A percentile compares a stretch with the other conserved stretches of the same genome.
Evolutionary conservation across 2,888 invertebrate genomes (phyloP).

Genomic region (Neoascia interrupta): DNA sequence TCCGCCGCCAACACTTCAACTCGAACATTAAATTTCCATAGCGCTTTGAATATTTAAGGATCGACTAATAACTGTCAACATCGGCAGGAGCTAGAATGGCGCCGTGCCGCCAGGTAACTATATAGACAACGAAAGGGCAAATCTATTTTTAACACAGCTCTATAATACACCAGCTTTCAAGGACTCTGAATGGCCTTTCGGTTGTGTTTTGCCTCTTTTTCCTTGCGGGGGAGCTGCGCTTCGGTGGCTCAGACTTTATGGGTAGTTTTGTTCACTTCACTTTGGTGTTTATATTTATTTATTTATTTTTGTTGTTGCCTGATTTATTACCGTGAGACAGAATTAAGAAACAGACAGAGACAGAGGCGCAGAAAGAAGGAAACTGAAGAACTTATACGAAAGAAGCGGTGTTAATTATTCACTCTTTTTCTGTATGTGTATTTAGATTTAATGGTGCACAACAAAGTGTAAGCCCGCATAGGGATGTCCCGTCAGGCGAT

Average conservation of each 20-base stretch:
- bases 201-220: slow-evolving; percentile 19
- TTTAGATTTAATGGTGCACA: slow-evolving; percentile 49
- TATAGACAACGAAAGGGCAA: slow-evolving; percentile 52
- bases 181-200: slow-evolving; percentile 57
- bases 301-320: neutral
- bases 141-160: slow-evolving; percentile 61
- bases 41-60: slow-evolving; percentile 61
- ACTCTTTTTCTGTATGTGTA: slow-evolving; percentile 57
- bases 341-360: neutral
- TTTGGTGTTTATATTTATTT: slow-evolving; percentile 14
- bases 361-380: neutral
- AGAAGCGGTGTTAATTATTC: slow-evolving; percentile 61
- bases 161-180: slow-evolving; percentile 51
- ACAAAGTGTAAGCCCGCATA: slow-evolving; percentile 20
- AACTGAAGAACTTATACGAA: no score
- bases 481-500: slow-evolving; percentile 42
- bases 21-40: slow-evolving; percentile 68
- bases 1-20: slow-evolving; percentile 58
- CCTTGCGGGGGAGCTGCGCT: slow-evolving; percentile 26
- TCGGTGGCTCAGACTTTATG: slow-evolving; percentile 30
- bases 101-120: slow-evolving; percentile 19
- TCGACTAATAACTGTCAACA: slow-evolving; percentile 69
- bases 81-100: slow-evolving; percentile 23
- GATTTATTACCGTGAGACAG: neutral
- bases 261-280: slow-evolving; percentile 39